Base-by-base conservation (phyloP, 2,797 vertebrate genomes). In the Yasuhikotakia modesta region DNA sequence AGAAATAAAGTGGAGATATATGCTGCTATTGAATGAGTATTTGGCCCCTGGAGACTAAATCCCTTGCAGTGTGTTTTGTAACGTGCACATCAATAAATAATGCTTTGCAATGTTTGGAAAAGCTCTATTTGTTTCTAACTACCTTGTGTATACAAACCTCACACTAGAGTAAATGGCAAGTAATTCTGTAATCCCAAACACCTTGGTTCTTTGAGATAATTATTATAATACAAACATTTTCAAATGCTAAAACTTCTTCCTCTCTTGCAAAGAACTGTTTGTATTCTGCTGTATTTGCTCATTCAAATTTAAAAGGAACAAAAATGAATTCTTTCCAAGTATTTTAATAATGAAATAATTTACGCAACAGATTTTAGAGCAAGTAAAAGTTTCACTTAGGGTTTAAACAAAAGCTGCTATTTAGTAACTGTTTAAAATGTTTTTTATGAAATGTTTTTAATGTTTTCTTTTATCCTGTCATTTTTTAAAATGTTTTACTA, bases 1-100 rank as follows among this genome's bases (percentile, higher is more conserved):
- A 67, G 2, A 21, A 57, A 61, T 57, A 17, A 46, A 48, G 48
- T 32, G 30, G 66, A 66, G 39, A 55, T 55, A 78, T 52, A 46
- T 21, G 35, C 61, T 71, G 76, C 72, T 76, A 55, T 48, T 64
- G 27, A 24, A 61, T 19, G 27, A 70, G 55, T 52, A 48, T 60
- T 76, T 64, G 63, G 81, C 79, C 65, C 80, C 78, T 74, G 30
- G 83, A 75, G 74, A 73, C 65, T 39, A 68, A 73, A 81, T 64
- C 72, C 60, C 57, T 73, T 79, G 53, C 71, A 57, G 70, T 63
- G 66, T 81, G 73, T 82, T 76, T 74, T 76, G 84, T 77, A 83
- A 83, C 79, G 79, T 57, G 77, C 79, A 84, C 84, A 82, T 85
- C 80, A 82, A 81, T 83, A 86, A 85, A 80, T 86, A 80, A 86